These are phyloP conservation scores for Vesta saturnalis DNA, from an alignment of 2,888 invertebrate species.

Conservation along the genomic window DNA sequence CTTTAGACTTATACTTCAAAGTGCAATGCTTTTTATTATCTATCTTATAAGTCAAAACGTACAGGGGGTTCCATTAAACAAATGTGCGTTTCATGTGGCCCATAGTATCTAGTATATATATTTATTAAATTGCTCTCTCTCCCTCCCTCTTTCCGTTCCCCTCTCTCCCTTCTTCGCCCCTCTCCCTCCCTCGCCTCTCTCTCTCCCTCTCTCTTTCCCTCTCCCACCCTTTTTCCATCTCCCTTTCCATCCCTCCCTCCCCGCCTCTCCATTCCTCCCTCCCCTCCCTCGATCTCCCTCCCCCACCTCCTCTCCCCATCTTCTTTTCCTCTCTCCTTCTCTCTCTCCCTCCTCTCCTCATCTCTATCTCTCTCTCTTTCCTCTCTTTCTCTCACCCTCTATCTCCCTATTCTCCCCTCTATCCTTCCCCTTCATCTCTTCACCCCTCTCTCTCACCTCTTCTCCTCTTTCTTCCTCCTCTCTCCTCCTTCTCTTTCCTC, in stretches of 20 bases:
- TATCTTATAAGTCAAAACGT: too few relatives aligned
- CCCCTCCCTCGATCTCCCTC: not conserved
- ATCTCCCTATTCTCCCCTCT: not conserved
- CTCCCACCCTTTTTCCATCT: not conserved
- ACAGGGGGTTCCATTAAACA: too few relatives aligned
- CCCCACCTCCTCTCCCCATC: not conserved
- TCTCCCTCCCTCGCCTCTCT: not conserved
- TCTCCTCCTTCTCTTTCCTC: not conserved
- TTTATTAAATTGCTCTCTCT: too few relatives aligned
- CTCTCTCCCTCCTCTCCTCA: not conserved
- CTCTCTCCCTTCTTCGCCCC: not conserved
- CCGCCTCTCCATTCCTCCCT: not conserved
- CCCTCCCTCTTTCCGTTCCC: not conserved
- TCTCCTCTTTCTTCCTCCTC: not conserved
- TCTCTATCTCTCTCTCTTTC: not conserved
- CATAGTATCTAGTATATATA: too few relatives aligned
- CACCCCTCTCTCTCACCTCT: not conserved
- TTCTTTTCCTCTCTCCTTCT: not conserved
- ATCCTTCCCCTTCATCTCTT: conserved; percentile 1
- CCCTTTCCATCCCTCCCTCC: not conserved
- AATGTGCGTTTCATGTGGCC: too few relatives aligned
- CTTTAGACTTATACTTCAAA: too few relatives aligned
- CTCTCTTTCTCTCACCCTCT: not conserved
- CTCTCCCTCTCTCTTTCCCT: not conserved
- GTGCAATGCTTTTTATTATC: too few relatives aligned